A percentile compares a stretch with the other conserved stretches of the same genome.
Evolutionary conservation across 1,140 invertebrate species (phyloP).

Genomic region (Drosophila bipectinata): DNA sequence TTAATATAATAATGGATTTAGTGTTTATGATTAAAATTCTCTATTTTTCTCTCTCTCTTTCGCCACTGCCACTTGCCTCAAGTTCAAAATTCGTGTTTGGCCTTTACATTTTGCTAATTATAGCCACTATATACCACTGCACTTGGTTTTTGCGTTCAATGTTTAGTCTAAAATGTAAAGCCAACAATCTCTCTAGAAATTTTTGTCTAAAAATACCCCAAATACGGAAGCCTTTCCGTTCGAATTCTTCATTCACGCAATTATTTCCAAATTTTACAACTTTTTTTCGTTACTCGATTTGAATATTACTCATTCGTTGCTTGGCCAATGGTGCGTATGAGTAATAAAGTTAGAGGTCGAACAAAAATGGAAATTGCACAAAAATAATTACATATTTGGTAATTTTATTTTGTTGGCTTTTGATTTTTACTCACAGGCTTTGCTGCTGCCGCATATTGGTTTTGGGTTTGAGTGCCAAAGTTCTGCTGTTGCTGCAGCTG

Average conservation of each 20-base stretch:
- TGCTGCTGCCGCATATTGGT: slow-evolving; percentile 60
- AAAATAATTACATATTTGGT: not conserved
- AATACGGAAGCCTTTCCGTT: slow-evolving; percentile 43
- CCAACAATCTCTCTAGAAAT: slow-evolving; percentile 22
- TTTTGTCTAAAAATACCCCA: slow-evolving; percentile 57
- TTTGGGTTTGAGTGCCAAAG: slow-evolving; percentile 53
- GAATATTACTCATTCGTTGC: slow-evolving; percentile 46
- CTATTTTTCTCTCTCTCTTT: not conserved
- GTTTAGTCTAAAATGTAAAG: slow-evolving; percentile 38
- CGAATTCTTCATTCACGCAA: slow-evolving; percentile 2
- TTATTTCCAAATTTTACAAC: slow-evolving; percentile 6
- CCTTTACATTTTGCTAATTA: slow-evolving; percentile 64
- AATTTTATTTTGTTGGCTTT: not conserved
- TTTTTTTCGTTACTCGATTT: not conserved
- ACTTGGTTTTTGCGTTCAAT: slow-evolving; percentile 64
- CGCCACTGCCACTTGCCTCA: slow-evolving; percentile 38
- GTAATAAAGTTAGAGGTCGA: slow-evolving; percentile 33
- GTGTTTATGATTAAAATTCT: not conserved
- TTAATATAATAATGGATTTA: not conserved
- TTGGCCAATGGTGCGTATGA: slow-evolving; percentile 28
- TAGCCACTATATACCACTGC: slow-evolving; percentile 32
- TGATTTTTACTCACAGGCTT: slow-evolving; percentile 66
- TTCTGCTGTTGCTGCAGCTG: slow-evolving; percentile 56
- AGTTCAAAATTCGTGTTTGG: slow-evolving; percentile 81
- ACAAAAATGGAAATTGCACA: slow-evolving; percentile 19